Conservation (phyloP, 2,113 vertebrate species). For the Pluvianellus socialis region DNA sequence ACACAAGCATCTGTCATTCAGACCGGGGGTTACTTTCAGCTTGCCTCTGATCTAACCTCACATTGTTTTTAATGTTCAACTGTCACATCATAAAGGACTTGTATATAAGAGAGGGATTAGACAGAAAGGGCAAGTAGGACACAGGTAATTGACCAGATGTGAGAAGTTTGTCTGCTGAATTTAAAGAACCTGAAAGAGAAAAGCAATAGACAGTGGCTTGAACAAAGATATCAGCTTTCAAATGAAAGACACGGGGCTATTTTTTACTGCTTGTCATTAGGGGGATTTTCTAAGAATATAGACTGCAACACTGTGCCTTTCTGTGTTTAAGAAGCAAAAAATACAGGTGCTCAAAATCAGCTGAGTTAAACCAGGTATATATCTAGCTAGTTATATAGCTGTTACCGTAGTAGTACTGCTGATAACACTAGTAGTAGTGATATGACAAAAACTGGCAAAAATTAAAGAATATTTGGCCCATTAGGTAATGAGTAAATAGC, state of each 20-base stretch:
- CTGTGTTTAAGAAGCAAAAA: background rate
- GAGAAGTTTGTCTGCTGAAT: conserved; percentile 32
- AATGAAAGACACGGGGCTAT: background rate
- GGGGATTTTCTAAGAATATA: background rate
- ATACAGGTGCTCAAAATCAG: background rate
- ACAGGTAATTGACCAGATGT: conserved; percentile 55
- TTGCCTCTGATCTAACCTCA: conserved; percentile 45
- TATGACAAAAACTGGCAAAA: background rate
- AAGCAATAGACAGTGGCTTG: background rate
- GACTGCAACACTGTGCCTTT: background rate
- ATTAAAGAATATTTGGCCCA: background rate
- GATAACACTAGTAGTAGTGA: background rate
- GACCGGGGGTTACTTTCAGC: conserved; percentile 56
- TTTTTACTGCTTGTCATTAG: background rate
- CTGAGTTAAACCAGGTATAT: background rate
- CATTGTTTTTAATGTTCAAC: conserved; percentile 62
- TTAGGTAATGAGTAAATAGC: background rate
- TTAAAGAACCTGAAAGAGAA: conserved; percentile 8
- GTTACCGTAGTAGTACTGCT: background rate
- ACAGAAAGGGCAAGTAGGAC: conserved; percentile 57
- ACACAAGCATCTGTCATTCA: conserved; percentile 46
- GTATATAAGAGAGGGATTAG: conserved; percentile 35
- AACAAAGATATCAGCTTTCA: background rate
- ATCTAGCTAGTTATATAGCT: background rate
- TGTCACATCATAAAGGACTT: conserved; percentile 53